Percentiles rank a stretch among this genome's conserved stretches.
These are phyloP conservation scores for Habropoda laboriosa DNA, from an alignment of 1,140 invertebrate genomes.

Conservation along the genomic window DNA sequence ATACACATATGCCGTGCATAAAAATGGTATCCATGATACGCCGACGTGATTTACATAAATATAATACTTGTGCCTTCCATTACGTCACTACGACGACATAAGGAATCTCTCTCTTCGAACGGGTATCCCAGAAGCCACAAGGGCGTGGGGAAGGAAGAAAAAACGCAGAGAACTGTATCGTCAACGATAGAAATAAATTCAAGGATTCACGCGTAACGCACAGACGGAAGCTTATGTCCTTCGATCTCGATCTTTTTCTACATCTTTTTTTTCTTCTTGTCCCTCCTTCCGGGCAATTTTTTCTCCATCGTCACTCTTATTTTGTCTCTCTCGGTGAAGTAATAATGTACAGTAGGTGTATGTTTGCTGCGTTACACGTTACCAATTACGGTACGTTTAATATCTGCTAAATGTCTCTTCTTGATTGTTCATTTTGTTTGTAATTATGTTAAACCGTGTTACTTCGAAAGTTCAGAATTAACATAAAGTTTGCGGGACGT, in stretches of 20 bases:
- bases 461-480: too few relatives aligned
- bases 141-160: background rate
- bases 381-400: too few relatives aligned
- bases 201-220: constrained; percentile 20
- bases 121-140: constrained; percentile 14
- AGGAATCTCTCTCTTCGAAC: constrained; percentile 13
- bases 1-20: constrained; percentile 28
- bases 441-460: too few relatives aligned
- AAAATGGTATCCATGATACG: constrained; percentile 42
- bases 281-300: background rate
- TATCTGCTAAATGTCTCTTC: too few relatives aligned
- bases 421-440: too few relatives aligned
- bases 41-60: constrained; percentile 44
- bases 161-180: constrained; percentile 4
- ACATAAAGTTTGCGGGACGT: too few relatives aligned
- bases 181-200: constrained; percentile 39
- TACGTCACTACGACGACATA: constrained; percentile 29
- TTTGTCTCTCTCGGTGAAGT: too few relatives aligned
- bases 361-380: too few relatives aligned
- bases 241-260: background rate
- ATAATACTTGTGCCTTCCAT: constrained; percentile 25
- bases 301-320: background rate
- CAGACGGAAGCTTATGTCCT: background rate
- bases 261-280: background rate
- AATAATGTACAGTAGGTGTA: too few relatives aligned